Evolutionary conservation across 2,113 vertebrate species (phyloP), one percentile per base, ranked within the genome.

Genomic region (Amphilophus citrinellus): DNA sequence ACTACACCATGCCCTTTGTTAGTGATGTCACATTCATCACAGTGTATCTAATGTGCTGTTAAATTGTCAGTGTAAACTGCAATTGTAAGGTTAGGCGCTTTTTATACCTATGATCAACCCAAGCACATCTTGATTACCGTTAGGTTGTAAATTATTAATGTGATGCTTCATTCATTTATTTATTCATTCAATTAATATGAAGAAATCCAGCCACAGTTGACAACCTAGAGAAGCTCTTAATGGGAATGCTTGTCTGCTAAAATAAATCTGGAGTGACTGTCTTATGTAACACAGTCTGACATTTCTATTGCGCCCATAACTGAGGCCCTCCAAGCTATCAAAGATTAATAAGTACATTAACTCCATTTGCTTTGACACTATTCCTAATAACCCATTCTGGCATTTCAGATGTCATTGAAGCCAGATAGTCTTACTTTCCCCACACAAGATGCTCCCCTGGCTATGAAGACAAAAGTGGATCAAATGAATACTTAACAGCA

Each of bases 271-370:
- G 24, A 77, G 24, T 47, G 76, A 77, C 20, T 77, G 37, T 50
- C 61, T 71, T 71, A 20, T 76, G 76, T 68, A 57, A 76, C 60
- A 27, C 53, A 37, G 56, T 37, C 44, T 80, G 88, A 83, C 62
- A 75, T 83, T 80, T 85, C 32, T 65, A 58, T 4, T 39, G 62
- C 35, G 15, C 30, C 77, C 58, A 47, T 60, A 71, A 76, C 85
- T 47, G 22, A 20, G 65, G 42, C 22, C 65, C 24, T 79, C 17
- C 11, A 44, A 77, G 60, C 83, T 76, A 53, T 58, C 61, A 39
- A 37, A 87, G 76, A 91, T 82, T 77, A 80, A 91, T 87, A 76
- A 84, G 50, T 59, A 79, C 68, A 73, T 87, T 53, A 65, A 57
- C 63, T 75, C 32, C 35, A 35, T 68, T 86, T 71, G 66, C 59